Base-by-base conservation (phyloP, 2,888 invertebrate species). In the Noctua pronuba region DNA sequence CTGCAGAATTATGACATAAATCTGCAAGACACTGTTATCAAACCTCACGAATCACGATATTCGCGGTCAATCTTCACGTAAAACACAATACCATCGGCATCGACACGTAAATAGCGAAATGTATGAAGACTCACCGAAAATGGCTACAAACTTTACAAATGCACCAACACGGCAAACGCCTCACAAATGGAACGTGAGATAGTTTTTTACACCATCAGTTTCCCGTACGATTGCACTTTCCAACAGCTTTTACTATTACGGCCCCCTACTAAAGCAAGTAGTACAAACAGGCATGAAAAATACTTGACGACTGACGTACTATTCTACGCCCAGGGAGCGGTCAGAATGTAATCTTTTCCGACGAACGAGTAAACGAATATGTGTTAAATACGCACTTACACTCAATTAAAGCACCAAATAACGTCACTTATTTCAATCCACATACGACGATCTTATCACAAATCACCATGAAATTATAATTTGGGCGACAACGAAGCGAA, bases 161-260 rank as follows among this genome's bases (percentile, higher is more conserved):
- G 90, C 93, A 94, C 91, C 88, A 91, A 91, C 92, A 91, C 90
- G 89, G 92, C 92, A 91, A 93, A 93, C 92, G 93, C 91, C 92
- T 93, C 91, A 88, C 94, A 92, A 92, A 95, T 93, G 89, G 94
- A 94, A 95, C 95, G 95, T 95, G 94, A 92, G 95, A 95, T 92
- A 94, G 93, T 95, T 95, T 95, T 95, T 95, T 95, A 94, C 93
- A 92, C 92, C 89, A 93, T 92, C 91, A 92, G 92, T 94, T 95
- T 94, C 95, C 93, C 92, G 92, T 94, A 93, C 92, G 93, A 94
- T 94, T 94, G 93, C 96, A 96, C 96, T 96, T 96, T 96, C 96
- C 95, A 96, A 96, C 94, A 95, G 96, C 96, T 96, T 96, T 95
- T 96, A 96, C 95, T 96, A 96, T 94, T 94, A 92, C 94, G 94